A percentile compares a stretch with the other conserved stretches of the same genome.
These are phyloP conservation scores for Calidris pugnax DNA, from an alignment of 2,113 vertebrate genomes.

Conservation along the genomic window DNA sequence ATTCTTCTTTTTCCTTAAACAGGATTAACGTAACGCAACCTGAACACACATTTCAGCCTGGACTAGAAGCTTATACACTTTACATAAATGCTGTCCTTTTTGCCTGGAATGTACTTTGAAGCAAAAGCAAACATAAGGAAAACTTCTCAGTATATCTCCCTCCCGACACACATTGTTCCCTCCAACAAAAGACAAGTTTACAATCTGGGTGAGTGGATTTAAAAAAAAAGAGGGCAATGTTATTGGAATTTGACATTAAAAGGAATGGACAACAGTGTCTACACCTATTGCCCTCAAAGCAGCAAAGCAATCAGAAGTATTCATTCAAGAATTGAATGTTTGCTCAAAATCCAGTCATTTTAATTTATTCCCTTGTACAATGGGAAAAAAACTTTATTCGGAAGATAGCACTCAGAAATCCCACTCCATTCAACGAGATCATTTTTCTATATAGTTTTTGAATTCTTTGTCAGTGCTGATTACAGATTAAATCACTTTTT, in stretches of 20 bases:
- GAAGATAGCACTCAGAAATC: neutral
- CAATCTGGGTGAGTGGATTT: neutral
- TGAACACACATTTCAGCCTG: constrained; percentile 63
- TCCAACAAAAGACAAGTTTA: neutral
- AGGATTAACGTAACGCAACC: constrained; percentile 64
- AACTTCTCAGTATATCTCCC: neutral
- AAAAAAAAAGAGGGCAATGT: neutral
- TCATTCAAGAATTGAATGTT: neutral
- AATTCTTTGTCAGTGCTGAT: neutral
- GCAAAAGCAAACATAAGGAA: constrained; percentile 63
- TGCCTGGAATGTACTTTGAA: constrained; percentile 26
- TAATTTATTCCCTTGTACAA: neutral
- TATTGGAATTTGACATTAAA: neutral
- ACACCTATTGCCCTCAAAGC: neutral
- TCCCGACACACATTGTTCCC: neutral
- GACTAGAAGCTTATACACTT: constrained; percentile 57
- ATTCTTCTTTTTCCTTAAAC: constrained; percentile 65
- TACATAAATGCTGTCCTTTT: constrained; percentile 64
- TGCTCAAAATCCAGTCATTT: neutral
- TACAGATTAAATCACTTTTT: neutral
- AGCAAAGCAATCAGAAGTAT: neutral
- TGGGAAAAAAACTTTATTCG: neutral
- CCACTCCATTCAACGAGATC: neutral
- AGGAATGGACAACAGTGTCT: neutral
- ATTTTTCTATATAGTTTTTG: neutral